Conservation (phyloP, 2,888 invertebrate genomes). For the Plagodis dolabraria region DNA sequence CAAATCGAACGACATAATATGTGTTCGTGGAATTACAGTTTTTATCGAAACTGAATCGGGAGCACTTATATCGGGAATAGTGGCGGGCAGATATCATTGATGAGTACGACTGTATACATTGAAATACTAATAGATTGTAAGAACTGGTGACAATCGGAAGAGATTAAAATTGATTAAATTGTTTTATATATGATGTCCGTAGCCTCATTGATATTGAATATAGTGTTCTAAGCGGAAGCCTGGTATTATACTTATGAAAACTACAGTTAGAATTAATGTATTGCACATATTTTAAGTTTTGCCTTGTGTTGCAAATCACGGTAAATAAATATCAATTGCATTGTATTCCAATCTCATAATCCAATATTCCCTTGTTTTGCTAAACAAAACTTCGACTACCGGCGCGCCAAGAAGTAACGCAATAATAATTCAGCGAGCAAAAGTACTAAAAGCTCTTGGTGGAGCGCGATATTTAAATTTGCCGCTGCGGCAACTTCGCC, state of each 20-base stretch:
- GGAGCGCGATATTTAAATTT: slow-evolving; percentile 81
- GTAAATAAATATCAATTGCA: slow-evolving; percentile 22
- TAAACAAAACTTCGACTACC: slow-evolving; percentile 38
- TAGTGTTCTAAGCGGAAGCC: too few species aligned
- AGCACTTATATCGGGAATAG: slow-evolving; percentile 19
- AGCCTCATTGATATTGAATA: too few species aligned
- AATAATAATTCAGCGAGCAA: slow-evolving; percentile 55
- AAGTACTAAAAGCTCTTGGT: slow-evolving; percentile 68
- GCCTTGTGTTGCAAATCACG: too few species aligned
- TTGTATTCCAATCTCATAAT: slow-evolving; percentile 19
- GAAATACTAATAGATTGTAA: too few species aligned
- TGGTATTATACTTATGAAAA: too few species aligned
- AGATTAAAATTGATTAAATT: background rate
- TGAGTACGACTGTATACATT: background rate
- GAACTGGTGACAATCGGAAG: background rate
- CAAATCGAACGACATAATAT: slow-evolving; percentile 33
- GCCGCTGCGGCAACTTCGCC: slow-evolving; percentile 74
- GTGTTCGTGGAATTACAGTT: slow-evolving; percentile 42
- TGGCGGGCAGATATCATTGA: slow-evolving; percentile 30
- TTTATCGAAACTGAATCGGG: slow-evolving; percentile 42
- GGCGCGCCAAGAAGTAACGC: slow-evolving; percentile 43
- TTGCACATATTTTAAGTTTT: too few species aligned
- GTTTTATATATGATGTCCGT: too few species aligned
- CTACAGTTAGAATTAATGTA: too few species aligned
- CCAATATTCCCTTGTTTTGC: slow-evolving; percentile 30